phyloP scores from a whole-genome alignment of 2,113 vertebrate genomes.

The Alaudala cheleensis region DNA sequence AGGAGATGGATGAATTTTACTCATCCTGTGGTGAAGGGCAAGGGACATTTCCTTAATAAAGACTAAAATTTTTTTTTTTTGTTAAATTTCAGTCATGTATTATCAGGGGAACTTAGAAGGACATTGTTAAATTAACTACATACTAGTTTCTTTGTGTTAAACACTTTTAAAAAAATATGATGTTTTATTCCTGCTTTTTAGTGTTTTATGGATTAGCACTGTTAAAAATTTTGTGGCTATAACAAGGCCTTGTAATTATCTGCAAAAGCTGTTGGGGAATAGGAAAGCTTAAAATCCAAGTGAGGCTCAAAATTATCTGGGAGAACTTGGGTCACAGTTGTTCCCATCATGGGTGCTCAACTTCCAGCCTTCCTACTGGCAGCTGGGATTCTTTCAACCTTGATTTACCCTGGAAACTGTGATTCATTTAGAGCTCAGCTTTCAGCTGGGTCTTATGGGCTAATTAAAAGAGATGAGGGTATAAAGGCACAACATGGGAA shows the following conservation, averaged over 20 bases:
- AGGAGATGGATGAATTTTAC: background rate
- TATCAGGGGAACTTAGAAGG: background rate
- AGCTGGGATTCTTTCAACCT: background rate
- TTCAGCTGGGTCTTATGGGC: background rate
- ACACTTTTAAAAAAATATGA: background rate
- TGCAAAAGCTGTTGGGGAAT: background rate
- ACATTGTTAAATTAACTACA: background rate
- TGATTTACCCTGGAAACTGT: background rate
- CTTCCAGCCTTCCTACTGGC: background rate
- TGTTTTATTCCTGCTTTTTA: background rate
- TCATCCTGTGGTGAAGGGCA: background rate
- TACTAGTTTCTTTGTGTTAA: background rate
- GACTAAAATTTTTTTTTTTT: background rate
- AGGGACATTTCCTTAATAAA: background rate
- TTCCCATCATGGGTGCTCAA: background rate
- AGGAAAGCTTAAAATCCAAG: background rate
- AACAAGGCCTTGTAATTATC: background rate
- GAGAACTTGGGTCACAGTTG: background rate
- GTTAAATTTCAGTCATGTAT: background rate
- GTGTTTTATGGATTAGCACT: background rate
- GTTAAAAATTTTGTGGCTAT: background rate
- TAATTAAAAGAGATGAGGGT: background rate
- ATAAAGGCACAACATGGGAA: background rate
- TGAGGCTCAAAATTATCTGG: background rate
- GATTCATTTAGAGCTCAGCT: background rate